phyloP scores from a whole-genome alignment of 2,797 vertebrate species.

The Menidia menidia region DNA sequence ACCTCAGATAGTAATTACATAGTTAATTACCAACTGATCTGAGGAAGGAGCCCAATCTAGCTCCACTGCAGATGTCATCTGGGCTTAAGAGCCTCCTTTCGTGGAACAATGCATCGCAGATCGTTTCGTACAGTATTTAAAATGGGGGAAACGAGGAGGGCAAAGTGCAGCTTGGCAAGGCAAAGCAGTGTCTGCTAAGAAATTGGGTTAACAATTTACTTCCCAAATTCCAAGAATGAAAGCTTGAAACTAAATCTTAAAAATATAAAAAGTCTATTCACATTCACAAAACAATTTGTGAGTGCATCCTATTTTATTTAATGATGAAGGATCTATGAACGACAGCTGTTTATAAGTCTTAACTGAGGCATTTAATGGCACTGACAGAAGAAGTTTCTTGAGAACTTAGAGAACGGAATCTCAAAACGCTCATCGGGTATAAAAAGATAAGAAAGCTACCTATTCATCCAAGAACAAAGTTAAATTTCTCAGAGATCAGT shows the following conservation, averaged over 20 bases:
- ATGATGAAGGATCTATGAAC: background rate
- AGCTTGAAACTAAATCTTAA: background rate
- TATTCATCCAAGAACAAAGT: background rate
- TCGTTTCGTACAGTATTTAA: slow-evolving; percentile 4
- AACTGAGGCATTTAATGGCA: background rate
- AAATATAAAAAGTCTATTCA: too few species aligned
- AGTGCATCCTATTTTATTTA: background rate
- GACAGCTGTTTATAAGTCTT: background rate
- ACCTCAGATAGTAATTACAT: slow-evolving; percentile 74
- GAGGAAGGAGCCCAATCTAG: slow-evolving; percentile 54
- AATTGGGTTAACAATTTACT: background rate
- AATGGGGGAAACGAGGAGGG: slow-evolving; percentile 39
- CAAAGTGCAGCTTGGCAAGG: too few species aligned
- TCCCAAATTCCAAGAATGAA: background rate
- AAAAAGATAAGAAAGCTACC: too few species aligned
- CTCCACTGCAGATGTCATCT: slow-evolving; percentile 56
- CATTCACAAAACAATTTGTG: too few species aligned
- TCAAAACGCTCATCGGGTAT: too few species aligned
- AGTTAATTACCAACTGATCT: slow-evolving; percentile 80
- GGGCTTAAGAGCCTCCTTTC: slow-evolving; percentile 56
- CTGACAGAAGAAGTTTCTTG: too few species aligned
- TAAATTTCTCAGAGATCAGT: background rate
- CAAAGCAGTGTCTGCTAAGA: background rate
- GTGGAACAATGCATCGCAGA: slow-evolving; percentile 46
- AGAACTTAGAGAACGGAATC: too few species aligned